Evolutionary conservation across 2,113 vertebrate genomes (phyloP).

Genomic region (Telmatochromis sp.): DNA sequence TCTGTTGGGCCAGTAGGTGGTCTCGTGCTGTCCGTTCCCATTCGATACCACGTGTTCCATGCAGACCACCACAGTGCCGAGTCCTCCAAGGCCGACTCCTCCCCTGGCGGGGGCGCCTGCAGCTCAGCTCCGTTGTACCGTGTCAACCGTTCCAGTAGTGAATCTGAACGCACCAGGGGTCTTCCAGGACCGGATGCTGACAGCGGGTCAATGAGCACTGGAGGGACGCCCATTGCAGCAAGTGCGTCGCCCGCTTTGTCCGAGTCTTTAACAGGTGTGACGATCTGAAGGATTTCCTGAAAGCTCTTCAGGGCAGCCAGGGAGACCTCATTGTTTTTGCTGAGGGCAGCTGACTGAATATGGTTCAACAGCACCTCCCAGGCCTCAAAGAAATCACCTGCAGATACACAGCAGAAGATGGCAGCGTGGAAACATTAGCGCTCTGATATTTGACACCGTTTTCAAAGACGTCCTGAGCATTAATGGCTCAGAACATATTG

Average conservation of each 20-base stretch:
- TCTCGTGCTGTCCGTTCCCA: conserved; percentile 90
- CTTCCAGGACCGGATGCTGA: conserved; percentile 80
- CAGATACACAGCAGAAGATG: background rate
- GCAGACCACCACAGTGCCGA: conserved; percentile 96
- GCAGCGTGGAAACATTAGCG: background rate
- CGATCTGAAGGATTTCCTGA: conserved; percentile 97
- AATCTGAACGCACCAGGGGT: conserved; percentile 86
- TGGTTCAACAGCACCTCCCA: conserved; percentile 98
- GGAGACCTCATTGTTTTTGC: conserved; percentile 98
- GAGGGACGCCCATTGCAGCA: conserved; percentile 78
- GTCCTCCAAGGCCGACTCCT: conserved; percentile 86
- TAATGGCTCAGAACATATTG: background rate
- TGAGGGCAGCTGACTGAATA: conserved; percentile 95
- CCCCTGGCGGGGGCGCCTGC: conserved; percentile 70
- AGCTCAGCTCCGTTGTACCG: conserved; percentile 68
- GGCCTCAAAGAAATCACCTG: conserved; percentile 94
- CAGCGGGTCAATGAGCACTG: conserved; percentile 80
- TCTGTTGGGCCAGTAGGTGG: conserved; percentile 76
- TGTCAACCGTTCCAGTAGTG: conserved; percentile 83
- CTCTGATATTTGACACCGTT: background rate
- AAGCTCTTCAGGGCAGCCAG: conserved; percentile 97
- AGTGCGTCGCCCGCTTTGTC: conserved; percentile 80
- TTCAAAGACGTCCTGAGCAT: background rate
- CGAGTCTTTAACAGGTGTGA: conserved; percentile 83
- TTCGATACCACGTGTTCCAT: conserved; percentile 95